phyloP scores from a whole-genome alignment of 2,888 invertebrate genomes.

The Brenthis daphne region DNA sequence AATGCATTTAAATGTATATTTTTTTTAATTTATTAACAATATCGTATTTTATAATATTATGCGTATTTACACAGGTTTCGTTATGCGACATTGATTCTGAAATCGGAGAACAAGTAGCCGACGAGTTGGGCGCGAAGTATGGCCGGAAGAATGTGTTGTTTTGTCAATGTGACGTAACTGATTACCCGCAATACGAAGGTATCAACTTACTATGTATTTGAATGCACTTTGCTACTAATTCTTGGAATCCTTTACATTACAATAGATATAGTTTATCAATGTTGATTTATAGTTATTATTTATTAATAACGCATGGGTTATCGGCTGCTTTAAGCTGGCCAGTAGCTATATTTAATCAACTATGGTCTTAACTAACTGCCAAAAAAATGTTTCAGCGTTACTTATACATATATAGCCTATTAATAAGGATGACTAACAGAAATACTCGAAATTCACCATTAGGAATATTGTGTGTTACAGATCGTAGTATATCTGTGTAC shows the following conservation, averaged over 20 bases:
- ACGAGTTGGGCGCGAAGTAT: slow-evolving; percentile 84
- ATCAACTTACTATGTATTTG: neutral
- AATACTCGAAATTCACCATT: too few species aligned
- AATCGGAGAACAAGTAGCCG: slow-evolving; percentile 86
- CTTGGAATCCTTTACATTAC: slow-evolving; percentile 4
- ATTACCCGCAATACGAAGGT: slow-evolving; percentile 90
- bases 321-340: too few species aligned
- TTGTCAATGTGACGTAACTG: slow-evolving; percentile 89
- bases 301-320: neutral
- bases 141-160: slow-evolving; percentile 87
- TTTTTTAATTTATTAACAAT: too few species aligned
- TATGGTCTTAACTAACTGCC: too few species aligned
- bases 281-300: slow-evolving; percentile 2
- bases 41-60: neutral
- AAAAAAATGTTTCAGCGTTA: too few species aligned
- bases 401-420: too few species aligned
- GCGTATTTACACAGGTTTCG: slow-evolving; percentile 80
- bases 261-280: slow-evolving; percentile 8
- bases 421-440: too few species aligned
- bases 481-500: too few species aligned
- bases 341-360: too few species aligned
- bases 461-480: too few species aligned
- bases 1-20: too few species aligned
- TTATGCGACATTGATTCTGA: slow-evolving; percentile 88
- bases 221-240: slow-evolving; percentile 6